Evolutionary conservation across 2,888 invertebrate genomes (phyloP).

Genomic region (Drosophila monieri): DNA sequence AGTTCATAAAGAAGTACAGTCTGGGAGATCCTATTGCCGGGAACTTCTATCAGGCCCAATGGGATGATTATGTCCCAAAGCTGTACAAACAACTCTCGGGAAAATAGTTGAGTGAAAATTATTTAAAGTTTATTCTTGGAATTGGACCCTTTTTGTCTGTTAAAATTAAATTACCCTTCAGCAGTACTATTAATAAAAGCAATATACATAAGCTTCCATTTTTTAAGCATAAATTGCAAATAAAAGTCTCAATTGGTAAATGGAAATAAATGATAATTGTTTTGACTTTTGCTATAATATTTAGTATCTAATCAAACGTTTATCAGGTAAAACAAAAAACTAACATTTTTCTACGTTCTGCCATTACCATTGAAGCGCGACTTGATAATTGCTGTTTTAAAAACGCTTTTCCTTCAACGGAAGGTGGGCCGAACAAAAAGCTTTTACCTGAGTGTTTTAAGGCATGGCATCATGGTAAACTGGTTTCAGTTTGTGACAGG

Average conservation of each 20-base stretch:
- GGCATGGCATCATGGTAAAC: constrained; percentile 45
- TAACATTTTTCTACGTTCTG: constrained; percentile 1
- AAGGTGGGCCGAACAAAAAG: constrained; percentile 16
- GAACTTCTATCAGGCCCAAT: constrained; percentile 82
- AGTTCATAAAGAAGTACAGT: constrained; percentile 91
- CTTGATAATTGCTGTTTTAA: constrained; percentile 1
- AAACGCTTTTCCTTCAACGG: constrained; percentile 17
- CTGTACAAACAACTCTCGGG: constrained; percentile 86
- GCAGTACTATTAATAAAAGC: neutral
- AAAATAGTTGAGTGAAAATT: constrained; percentile 65
- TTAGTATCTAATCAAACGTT: neutral
- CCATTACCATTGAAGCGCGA: constrained; percentile 14
- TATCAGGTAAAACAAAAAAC: neutral
- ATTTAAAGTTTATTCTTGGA: neutral
- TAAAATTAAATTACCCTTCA: neutral
- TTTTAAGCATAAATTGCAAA: too few relatives aligned
- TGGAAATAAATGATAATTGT: too few relatives aligned
- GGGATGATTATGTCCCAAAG: constrained; percentile 84
- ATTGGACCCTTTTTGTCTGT: neutral
- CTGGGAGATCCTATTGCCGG: constrained; percentile 86
- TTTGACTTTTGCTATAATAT: neutral
- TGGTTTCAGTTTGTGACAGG: constrained; percentile 60
- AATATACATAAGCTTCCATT: neutral
- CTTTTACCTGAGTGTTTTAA: constrained; percentile 37
- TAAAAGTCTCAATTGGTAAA: too few relatives aligned